These are phyloP conservation scores for Vanessa tameamea DNA, from an alignment of 1,140 invertebrate species.

Conservation along the genomic window DNA sequence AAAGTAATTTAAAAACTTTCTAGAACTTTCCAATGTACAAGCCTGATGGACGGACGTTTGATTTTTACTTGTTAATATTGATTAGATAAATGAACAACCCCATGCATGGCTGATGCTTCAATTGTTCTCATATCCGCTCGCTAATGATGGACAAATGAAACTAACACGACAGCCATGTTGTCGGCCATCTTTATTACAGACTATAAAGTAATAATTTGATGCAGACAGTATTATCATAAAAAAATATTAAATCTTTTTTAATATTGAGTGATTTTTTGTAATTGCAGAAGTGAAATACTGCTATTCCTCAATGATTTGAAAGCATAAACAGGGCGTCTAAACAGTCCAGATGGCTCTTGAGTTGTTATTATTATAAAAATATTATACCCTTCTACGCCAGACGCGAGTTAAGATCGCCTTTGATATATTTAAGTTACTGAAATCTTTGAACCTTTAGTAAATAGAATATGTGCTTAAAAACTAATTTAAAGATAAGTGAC, in stretches of 20 bases:
- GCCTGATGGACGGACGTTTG: constrained; percentile 48
- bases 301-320: not conserved
- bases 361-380: constrained; percentile 16
- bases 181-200: constrained; percentile 17
- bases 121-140: constrained; percentile 56
- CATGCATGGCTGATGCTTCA: constrained; percentile 46
- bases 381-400: constrained; percentile 9
- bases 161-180: constrained; percentile 27
- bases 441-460: not conserved
- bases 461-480: too few relatives aligned
- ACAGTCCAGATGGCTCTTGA: constrained; percentile 18
- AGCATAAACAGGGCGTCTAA: constrained; percentile 15
- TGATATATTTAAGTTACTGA: not conserved
- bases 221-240: too few relatives aligned
- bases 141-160: constrained; percentile 52
- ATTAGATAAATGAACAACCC: constrained; percentile 62
- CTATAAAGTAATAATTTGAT: constrained; percentile 16
- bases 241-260: not conserved
- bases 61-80: constrained; percentile 65
- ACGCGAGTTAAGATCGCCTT: not conserved
- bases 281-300: not conserved
- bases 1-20: constrained; percentile 3
- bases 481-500: too few relatives aligned
- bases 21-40: constrained; percentile 22
- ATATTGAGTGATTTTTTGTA: not conserved